Conservation (phyloP, 2,113 vertebrate species). For the Canis aureus region DNA sequence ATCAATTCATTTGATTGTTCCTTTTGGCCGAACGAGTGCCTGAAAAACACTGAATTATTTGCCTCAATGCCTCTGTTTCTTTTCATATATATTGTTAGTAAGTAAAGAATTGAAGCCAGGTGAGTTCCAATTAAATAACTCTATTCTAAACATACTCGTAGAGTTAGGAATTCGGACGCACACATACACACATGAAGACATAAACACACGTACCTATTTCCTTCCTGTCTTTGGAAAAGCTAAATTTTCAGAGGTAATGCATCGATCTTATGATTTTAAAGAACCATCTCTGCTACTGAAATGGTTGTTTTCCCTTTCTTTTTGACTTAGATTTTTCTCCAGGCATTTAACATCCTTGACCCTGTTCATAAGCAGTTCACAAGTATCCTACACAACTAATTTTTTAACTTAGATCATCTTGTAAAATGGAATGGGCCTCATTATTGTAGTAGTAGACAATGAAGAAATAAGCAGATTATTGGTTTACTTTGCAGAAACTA, state of each 20-base stretch:
- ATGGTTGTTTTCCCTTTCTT: constrained; percentile 1
- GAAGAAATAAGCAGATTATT: background rate
- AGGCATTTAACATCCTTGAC: constrained; percentile 37
- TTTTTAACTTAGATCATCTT: constrained; percentile 53
- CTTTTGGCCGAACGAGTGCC: background rate
- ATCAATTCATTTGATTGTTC: background rate
- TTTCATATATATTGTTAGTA: background rate
- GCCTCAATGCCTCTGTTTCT: background rate
- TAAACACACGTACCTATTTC: background rate
- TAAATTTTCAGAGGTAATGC: background rate
- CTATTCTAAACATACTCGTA: background rate
- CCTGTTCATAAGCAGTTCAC: constrained; percentile 63
- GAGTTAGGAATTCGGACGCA: background rate
- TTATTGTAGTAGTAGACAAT: constrained; percentile 19
- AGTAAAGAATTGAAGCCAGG: background rate
- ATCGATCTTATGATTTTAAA: background rate
- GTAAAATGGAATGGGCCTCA: constrained; percentile 57
- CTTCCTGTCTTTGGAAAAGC: background rate
- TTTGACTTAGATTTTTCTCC: background rate
- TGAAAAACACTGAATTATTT: background rate
- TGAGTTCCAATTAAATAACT: background rate
- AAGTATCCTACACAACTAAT: constrained; percentile 52
- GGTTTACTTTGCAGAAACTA: constrained; percentile 8
- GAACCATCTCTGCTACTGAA: background rate
- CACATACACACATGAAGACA: background rate